phyloP scores from a whole-genome alignment of 2,113 vertebrate genomes.

The Chlorodrepanis virens region DNA sequence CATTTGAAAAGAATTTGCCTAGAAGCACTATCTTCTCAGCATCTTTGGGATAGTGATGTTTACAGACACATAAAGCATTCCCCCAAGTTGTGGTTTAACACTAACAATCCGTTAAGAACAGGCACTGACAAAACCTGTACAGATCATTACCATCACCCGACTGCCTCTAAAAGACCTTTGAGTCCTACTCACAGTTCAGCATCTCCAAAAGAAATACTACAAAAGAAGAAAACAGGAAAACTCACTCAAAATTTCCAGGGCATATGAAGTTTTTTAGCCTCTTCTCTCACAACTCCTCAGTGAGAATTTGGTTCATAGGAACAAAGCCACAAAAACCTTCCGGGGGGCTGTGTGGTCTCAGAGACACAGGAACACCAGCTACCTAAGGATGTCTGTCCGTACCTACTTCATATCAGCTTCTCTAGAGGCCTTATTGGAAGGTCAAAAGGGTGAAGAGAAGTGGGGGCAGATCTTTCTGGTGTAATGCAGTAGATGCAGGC shows the following conservation, averaged over 20 bases:
- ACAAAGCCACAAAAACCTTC: neutral
- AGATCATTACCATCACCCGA: neutral
- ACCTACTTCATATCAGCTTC: neutral
- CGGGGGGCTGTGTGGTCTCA: neutral
- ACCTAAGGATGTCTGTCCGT: neutral
- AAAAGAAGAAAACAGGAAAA: neutral
- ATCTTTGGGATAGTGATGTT: neutral
- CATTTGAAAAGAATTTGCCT: neutral
- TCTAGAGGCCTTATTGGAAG: neutral
- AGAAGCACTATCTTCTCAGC: neutral
- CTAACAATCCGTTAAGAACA: neutral
- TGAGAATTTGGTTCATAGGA: neutral
- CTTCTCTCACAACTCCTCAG: neutral
- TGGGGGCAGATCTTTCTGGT: neutral
- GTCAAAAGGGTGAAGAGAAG: neutral
- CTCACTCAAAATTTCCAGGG: neutral
- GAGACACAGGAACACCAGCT: neutral
- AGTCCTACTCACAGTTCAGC: neutral
- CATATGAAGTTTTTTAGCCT: neutral
- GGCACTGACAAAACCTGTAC: neutral
- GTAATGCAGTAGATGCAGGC: neutral
- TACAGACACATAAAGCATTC: neutral
- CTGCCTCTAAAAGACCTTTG: neutral
- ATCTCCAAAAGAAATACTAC: neutral
- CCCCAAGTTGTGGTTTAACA: neutral